These are phyloP conservation scores for Cynodonichthys magdalenae DNA, from an alignment of 2,797 vertebrate genomes.

Conservation along the genomic window DNA sequence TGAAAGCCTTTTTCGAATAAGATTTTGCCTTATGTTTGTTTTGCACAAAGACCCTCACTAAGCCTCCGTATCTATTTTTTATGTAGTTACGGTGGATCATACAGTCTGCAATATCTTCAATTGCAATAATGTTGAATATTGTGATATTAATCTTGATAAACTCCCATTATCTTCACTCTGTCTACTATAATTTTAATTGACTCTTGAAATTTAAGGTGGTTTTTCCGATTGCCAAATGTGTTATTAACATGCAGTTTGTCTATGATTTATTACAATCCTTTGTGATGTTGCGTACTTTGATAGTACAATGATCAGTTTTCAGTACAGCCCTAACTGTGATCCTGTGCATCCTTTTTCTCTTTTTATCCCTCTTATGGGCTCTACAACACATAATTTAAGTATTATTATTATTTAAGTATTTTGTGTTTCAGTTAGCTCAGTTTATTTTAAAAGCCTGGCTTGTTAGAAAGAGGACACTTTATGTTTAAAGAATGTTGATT, in stretches of 20 bases:
- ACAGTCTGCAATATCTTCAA: constrained; percentile 3
- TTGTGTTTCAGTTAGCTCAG: no score
- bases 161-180: neutral
- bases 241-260: neutral
- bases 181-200: no score
- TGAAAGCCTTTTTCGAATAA: constrained; percentile 49
- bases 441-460: no score
- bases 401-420: constrained; percentile 16
- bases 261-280: neutral
- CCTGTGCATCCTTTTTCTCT: constrained; percentile 7
- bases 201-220: neutral
- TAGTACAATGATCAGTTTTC: neutral
- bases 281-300: no score
- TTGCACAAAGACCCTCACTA: constrained; percentile 48
- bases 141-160: neutral
- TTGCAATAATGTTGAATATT: neutral
- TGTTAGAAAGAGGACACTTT: no score
- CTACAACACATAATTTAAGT: no score
- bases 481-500: no score
- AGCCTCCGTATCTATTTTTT: constrained; percentile 45
- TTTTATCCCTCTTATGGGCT: constrained; percentile 8
- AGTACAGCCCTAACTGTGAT: neutral
- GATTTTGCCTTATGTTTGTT: constrained; percentile 51
- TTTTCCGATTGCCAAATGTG: neutral
- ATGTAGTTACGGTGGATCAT: constrained; percentile 43